Evolutionary conservation across 2,888 invertebrate species (phyloP), one percentile per base, ranked within the genome.

Genomic region (Limnephilus lunatus): DNA sequence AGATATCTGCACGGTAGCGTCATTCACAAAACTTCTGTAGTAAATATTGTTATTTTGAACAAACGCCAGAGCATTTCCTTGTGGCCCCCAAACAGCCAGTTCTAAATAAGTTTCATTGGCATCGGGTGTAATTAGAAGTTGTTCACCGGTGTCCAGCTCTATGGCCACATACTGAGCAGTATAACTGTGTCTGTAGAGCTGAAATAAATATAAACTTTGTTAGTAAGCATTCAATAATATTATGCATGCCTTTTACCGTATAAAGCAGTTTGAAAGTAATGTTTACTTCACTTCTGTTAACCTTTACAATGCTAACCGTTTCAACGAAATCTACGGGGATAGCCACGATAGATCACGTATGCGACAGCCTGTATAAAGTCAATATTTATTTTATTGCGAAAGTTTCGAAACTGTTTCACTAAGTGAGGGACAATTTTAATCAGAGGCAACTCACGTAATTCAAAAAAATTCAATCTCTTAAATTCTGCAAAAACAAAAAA

Each of bases 101-200:
- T 98, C 97, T 35, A 98, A 96, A 85, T 96, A 95, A 3, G 95
- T 95, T 15, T 96, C 95, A 0, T 95, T 95, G 53, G 95, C 94
- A n/a, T 94, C 94, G 0, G 95, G 94, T 0, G 96, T 80, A 5
- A 96, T 95, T 86, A 95, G 94, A 0, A 94, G 94, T 7, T 94
- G 94, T 11, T 95, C 95, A 94, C 96, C 96, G 0, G 96, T 97
- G 89, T 95, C 95, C 25, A 98, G 94, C 94, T 98, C 97, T 90
- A 97, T 96, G 81, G 98, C 97, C 90, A 97, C 96, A 95, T 98
- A 98, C 92, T 97, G 96, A 4, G 98, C 98, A 90, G 97, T 95
- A 94, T 97, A 98, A 94, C 98, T 98, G 95, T 98, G 97, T 92
- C 98, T 97, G 95, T 97, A 98, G 81, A 98, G 96, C 98, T 98